These are phyloP conservation scores for human (Homo sapiens) DNA, from an alignment of 2,113 vertebrate genomes.

Conservation along the genomic window DNA sequence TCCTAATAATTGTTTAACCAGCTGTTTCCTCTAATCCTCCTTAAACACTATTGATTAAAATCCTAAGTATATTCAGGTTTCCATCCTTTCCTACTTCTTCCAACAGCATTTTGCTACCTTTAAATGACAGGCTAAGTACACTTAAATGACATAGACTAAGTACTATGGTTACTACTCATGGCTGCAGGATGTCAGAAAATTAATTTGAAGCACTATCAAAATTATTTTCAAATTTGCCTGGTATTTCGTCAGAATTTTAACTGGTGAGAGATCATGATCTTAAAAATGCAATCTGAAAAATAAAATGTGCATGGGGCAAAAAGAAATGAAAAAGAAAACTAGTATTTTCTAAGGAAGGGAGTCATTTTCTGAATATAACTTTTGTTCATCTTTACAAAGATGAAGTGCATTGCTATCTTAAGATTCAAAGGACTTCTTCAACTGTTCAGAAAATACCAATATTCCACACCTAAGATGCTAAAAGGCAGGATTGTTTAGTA, in stretches of 20 bases:
- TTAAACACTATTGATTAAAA: slow-evolving; percentile 87
- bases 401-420: neutral
- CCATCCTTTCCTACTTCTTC: slow-evolving; percentile 42
- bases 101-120: slow-evolving; percentile 85
- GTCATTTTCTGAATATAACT: slow-evolving; percentile 28
- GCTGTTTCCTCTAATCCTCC: slow-evolving; percentile 88
- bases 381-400: slow-evolving; percentile 31
- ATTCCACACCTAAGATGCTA: slow-evolving; percentile 2
- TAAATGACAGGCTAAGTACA: slow-evolving; percentile 82
- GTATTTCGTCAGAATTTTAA: slow-evolving; percentile 64
- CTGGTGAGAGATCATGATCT: slow-evolving; percentile 37
- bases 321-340: slow-evolving; percentile 42
- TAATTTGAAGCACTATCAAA: slow-evolving; percentile 76
- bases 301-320: slow-evolving; percentile 51
- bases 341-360: slow-evolving; percentile 24
- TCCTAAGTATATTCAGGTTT: slow-evolving; percentile 77
- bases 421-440: slow-evolving; percentile 45
- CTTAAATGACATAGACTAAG: slow-evolving; percentile 80
- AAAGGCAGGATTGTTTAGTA: slow-evolving; percentile 46
- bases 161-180: slow-evolving; percentile 73
- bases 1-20: slow-evolving; percentile 91
- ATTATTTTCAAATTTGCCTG: slow-evolving; percentile 49
- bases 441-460: slow-evolving; percentile 22
- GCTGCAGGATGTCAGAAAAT: slow-evolving; percentile 83
- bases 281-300: slow-evolving; percentile 59